These are phyloP conservation scores for Ardeotis arabs DNA, from an alignment of 2,113 vertebrate genomes.

Conservation along the genomic window DNA sequence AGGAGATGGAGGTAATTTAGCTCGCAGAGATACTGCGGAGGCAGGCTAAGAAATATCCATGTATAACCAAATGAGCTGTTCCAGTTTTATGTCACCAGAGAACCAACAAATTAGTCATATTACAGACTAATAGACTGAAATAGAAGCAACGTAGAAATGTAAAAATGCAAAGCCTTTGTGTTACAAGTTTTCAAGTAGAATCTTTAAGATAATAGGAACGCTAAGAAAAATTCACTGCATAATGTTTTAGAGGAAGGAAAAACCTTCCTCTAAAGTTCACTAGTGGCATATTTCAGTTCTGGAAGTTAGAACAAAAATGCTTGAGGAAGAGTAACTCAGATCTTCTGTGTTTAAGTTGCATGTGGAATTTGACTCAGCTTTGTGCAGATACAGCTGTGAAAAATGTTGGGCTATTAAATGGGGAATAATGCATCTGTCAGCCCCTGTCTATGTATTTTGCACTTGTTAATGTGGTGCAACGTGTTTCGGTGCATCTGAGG, in stretches of 20 bases:
- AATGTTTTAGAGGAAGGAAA: not conserved
- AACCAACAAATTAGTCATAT: not conserved
- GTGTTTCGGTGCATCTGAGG: accelerated
- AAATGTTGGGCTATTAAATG: not conserved
- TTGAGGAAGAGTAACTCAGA: not conserved
- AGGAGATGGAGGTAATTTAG: not conserved
- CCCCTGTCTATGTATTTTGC: not conserved
- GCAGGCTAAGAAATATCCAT: not conserved
- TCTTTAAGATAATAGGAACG: not conserved
- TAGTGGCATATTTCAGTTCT: not conserved
- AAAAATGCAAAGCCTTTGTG: not conserved
- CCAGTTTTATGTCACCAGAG: not conserved
- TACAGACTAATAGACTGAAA: not conserved
- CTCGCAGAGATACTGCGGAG: not conserved
- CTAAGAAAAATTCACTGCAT: not conserved
- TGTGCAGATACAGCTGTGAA: not conserved
- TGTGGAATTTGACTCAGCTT: not conserved
- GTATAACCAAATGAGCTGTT: not conserved
- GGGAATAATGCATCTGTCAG: not conserved
- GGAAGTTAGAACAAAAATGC: not conserved
- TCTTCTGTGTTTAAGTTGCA: not conserved
- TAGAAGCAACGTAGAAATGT: not conserved
- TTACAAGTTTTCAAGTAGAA: not conserved
- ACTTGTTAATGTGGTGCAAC: accelerated
- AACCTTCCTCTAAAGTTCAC: not conserved